These are phyloP conservation scores for Syrmaticus mikado DNA, from an alignment of 2,113 vertebrate species.

Conservation along the genomic window DNA sequence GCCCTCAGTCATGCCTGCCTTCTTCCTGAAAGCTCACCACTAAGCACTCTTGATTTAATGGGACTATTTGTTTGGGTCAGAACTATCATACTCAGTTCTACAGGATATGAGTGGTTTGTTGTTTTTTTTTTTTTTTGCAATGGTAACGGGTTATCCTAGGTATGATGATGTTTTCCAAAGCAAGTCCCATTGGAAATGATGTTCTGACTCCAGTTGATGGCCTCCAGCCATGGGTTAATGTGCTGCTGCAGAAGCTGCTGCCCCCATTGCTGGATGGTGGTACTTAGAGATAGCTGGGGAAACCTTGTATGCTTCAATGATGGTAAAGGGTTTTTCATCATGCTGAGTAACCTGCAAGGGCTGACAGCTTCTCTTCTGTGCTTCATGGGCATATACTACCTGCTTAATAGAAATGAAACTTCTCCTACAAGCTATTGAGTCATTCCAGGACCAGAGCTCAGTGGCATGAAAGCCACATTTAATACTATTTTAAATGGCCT, in stretches of 20 bases:
- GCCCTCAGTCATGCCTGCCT: background rate
- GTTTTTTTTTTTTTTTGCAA: background rate
- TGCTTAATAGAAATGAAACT: background rate
- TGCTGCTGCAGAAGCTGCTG: background rate
- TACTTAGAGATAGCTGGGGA: background rate
- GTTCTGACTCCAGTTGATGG: background rate
- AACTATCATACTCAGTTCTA: accelerated
- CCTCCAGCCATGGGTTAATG: accelerated
- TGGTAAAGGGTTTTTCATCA: background rate
- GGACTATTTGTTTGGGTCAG: background rate
- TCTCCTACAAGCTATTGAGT: background rate
- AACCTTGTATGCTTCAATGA: accelerated
- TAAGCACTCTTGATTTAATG: background rate
- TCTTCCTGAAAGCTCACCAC: background rate
- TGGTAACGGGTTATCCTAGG: background rate
- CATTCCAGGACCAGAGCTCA: background rate
- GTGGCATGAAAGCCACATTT: background rate
- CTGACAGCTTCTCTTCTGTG: background rate
- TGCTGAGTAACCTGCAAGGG: background rate
- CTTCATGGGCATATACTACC: background rate
- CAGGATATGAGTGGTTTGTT: background rate
- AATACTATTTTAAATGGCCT: background rate
- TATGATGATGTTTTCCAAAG: background rate
- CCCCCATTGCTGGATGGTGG: accelerated
- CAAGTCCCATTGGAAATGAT: background rate